Evolutionary conservation across 2,888 invertebrate species (phyloP).

Genomic region (Amorpha juglandis): DNA sequence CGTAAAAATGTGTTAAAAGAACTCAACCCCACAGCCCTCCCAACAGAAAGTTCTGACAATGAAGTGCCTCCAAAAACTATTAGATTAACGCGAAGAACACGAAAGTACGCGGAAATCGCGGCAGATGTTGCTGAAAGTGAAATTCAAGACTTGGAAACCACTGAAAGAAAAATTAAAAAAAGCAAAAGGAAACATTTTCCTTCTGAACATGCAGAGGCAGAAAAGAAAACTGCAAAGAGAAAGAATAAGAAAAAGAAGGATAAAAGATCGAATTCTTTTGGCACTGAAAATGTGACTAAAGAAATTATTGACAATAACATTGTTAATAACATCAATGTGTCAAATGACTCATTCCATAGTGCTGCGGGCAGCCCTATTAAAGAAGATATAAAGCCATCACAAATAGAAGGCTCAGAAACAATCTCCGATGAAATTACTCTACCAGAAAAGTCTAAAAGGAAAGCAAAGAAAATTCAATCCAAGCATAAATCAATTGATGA

Average conservation of each 20-base stretch:
- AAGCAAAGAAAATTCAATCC: background rate
- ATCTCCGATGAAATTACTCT: background rate
- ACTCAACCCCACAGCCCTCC: constrained; percentile 39
- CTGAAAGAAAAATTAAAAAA: constrained; percentile 48
- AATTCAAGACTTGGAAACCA: constrained; percentile 27
- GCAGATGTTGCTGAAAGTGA: constrained; percentile 39
- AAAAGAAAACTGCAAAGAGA: constrained; percentile 39
- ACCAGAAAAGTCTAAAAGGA: background rate
- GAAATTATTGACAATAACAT: constrained; percentile 30
- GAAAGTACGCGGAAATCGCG: constrained; percentile 43
- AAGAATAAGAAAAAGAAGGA: constrained; percentile 57
- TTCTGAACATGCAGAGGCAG: constrained; percentile 33
- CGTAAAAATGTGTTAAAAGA: constrained; percentile 59
- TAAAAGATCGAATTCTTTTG: constrained; percentile 42
- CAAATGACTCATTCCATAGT: constrained; percentile 70
- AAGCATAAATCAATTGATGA: background rate
- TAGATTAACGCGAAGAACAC: constrained; percentile 56
- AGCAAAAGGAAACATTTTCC: constrained; percentile 44
- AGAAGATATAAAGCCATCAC: background rate
- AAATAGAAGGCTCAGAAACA: background rate
- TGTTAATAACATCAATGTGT: constrained; percentile 51
- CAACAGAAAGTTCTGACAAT: constrained; percentile 36
- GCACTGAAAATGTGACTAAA: constrained; percentile 41
- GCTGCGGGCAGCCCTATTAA: constrained; percentile 67
- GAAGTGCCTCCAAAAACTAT: constrained; percentile 35